Percentiles rank a stretch among this genome's conserved stretches.
phyloP scores from a whole-genome alignment of 2,113 vertebrate species.

The Bos taurus region DNA sequence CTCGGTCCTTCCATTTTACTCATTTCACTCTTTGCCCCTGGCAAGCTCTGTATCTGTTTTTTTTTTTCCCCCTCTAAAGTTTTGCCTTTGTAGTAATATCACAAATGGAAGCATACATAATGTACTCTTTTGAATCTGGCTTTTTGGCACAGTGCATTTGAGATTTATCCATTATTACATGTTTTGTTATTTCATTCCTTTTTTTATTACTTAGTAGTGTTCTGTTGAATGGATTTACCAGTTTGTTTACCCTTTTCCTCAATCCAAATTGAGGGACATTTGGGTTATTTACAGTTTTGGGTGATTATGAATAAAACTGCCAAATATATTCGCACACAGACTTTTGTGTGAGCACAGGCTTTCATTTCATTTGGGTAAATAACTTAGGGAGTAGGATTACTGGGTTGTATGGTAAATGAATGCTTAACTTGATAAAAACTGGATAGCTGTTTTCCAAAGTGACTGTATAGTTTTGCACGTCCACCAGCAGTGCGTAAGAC shows the following conservation, averaged over 20 bases:
- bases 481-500: neutral
- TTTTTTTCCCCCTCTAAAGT: neutral
- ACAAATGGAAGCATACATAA: neutral
- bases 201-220: neutral
- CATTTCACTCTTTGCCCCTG: neutral
- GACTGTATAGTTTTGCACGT: neutral
- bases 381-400: neutral
- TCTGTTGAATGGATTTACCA: neutral
- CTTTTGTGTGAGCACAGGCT: neutral
- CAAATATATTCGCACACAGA: neutral
- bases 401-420: neutral
- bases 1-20: neutral
- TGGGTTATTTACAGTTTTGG: neutral
- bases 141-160: neutral
- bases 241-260: neutral
- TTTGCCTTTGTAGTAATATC: neutral
- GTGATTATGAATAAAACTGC: neutral
- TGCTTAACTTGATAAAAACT: neutral
- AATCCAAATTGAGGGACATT: neutral
- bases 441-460: neutral
- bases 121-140: neutral
- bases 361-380: constrained; percentile 4
- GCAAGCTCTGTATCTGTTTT: neutral
- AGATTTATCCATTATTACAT: neutral
- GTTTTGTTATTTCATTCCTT: neutral